Percentiles rank a stretch among this genome's conserved stretches.
phyloP scores from a whole-genome alignment of 2,113 vertebrate species.

The Raja brachyura region DNA sequence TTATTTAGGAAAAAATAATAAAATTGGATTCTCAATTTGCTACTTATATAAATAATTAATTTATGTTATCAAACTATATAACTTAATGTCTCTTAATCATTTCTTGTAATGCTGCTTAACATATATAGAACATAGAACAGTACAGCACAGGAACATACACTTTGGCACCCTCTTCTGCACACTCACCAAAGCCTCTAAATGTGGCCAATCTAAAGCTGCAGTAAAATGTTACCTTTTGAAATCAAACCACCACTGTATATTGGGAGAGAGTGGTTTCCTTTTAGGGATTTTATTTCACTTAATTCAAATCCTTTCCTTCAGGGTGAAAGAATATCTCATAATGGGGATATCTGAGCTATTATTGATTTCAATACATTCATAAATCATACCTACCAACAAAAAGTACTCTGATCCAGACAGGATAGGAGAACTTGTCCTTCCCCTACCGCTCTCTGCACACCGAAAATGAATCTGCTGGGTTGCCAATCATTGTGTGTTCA shows the following conservation, averaged over 20 bases:
- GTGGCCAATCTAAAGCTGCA: no score
- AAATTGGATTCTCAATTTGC: not conserved
- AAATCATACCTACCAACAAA: not conserved
- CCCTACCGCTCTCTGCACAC: not conserved
- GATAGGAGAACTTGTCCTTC: not conserved
- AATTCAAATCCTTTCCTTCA: not conserved
- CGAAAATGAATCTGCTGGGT: no score
- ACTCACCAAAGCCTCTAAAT: no score
- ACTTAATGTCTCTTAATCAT: not conserved
- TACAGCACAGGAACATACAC: no score
- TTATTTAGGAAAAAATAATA: not conserved
- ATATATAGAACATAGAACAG: not conserved
- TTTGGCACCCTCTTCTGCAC: no score
- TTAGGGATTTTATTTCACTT: not conserved
- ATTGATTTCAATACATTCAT: slow-evolving; percentile 4
- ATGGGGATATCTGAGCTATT: not conserved
- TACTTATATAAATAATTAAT: not conserved
- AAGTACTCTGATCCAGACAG: not conserved
- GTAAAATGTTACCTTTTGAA: not conserved
- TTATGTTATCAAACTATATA: not conserved
- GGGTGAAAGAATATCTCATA: not conserved
- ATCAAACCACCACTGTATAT: not conserved
- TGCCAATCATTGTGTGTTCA: no score
- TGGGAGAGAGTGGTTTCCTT: not conserved
- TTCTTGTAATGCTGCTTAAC: not conserved